A percentile compares a stretch with the other conserved stretches of the same genome.
phyloP scores from a whole-genome alignment of 2,797 vertebrate genomes.

The Micromesistius poutassou region DNA sequence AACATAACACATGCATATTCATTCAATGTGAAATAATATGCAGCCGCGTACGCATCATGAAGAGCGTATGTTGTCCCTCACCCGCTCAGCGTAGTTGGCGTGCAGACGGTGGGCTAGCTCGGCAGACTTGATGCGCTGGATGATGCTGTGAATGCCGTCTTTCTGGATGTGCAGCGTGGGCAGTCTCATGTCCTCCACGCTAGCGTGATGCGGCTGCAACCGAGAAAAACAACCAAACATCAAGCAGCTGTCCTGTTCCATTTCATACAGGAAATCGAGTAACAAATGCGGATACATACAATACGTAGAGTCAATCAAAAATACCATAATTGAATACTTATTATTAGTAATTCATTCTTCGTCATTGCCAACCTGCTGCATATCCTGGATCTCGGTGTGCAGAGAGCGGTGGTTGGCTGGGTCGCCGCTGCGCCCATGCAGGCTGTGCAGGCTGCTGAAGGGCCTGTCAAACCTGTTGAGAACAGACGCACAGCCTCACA shows the following conservation, averaged over 20 bases:
- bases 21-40: background rate
- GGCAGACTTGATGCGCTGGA: constrained; percentile 64
- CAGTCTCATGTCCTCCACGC: constrained; percentile 52
- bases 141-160: constrained; percentile 60
- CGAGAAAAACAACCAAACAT: background rate
- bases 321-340: no score
- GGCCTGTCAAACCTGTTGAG: constrained; percentile 65
- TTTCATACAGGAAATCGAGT: background rate
- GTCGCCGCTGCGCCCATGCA: constrained; percentile 36
- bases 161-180: constrained; percentile 40
- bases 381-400: constrained; percentile 70
- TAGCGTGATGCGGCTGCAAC: constrained; percentile 45
- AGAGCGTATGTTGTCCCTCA: constrained; percentile 37
- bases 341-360: background rate
- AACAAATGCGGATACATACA: background rate
- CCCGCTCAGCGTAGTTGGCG: constrained; percentile 54
- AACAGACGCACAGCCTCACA: constrained; percentile 14
- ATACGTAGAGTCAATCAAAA: no score
- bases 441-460: constrained; percentile 40
- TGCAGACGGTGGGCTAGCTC: constrained; percentile 56
- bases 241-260: background rate
- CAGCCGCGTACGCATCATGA: background rate
- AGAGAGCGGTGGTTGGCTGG: constrained; percentile 66
- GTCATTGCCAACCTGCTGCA: constrained; percentile 59
- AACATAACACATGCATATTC: background rate